Base-by-base conservation (phyloP, 64 coral and sea anemone species). In the Montipora cactus region DNA sequence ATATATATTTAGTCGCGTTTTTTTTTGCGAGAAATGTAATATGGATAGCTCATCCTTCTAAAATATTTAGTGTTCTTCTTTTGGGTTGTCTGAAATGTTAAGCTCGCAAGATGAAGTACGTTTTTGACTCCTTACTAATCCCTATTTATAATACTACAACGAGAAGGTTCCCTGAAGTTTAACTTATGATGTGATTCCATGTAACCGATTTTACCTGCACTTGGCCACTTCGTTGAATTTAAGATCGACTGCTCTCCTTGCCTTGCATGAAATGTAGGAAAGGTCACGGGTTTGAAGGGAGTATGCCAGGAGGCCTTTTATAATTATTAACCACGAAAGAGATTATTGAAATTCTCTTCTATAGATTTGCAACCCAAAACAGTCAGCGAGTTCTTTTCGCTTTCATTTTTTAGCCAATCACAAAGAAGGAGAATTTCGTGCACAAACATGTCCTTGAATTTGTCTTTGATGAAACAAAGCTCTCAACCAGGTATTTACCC, bases 321-420 rank as follows among this genome's bases (percentile, higher is more conserved):
- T 81, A 37, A 37, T 37, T 37, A 37, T 37, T 81, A 81, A 81
- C 79, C 79, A 46, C 13, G 8, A 23, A 52, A n/a, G 28, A 51
- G 16, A 80, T 81, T 81, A 20, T 81, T 81, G 1, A 44, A 1
- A 81, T 81, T 81, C 50, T 12, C n/a, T 81, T 12, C 0, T 0
- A 57, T 13, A 4, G 50, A 58, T 57, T 37, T 81, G 9, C 50
- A 58, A 58, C 79, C 23, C 50, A 81, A 81, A 19, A 13, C 51
- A 81, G 50, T 81, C 19, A 25, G 37, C 37, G 25, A 6, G 79
- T 49, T 58, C 47, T 44, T 75, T 2, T 44, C 13, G 12, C 28
- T 75, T 75, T 8, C 2, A 46, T 4, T 2, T 81, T 81, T 59
- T 28, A 23, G 8, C 79, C 79, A 81, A 81, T 81, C 79, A 81